Conservation (phyloP, 2,113 vertebrate genomes). For the Tor tambroides region DNA sequence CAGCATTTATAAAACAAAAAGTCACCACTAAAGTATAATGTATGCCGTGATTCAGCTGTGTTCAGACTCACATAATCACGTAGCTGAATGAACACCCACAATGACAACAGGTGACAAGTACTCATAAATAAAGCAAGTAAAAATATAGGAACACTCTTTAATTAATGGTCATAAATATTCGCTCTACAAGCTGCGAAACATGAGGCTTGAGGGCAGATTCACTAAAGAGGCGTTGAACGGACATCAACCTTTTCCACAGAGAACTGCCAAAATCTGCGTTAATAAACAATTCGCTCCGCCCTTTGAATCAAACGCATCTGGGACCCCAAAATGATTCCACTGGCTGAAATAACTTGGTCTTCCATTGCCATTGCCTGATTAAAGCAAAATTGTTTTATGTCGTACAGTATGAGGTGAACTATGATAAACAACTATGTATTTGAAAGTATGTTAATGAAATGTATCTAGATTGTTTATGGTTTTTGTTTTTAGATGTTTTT, state of each 20-base stretch:
- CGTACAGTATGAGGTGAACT: not conserved
- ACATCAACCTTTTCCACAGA: not conserved
- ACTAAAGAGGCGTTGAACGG: not conserved
- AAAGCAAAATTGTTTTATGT: not conserved
- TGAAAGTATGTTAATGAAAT: not conserved
- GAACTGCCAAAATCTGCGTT: not conserved
- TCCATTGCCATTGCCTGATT: too few species aligned
- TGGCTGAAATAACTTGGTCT: not conserved
- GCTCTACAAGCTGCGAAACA: not conserved
- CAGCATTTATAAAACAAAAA: slow-evolving; percentile 45
- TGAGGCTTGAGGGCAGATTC: not conserved
- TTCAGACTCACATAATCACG: not conserved
- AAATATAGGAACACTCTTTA: not conserved
- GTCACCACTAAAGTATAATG: slow-evolving; percentile 28
- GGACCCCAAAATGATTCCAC: too few species aligned
- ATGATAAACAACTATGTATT: not conserved
- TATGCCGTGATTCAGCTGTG: not conserved
- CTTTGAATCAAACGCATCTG: not conserved
- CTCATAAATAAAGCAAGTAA: not conserved
- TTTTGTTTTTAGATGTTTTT: too few species aligned
- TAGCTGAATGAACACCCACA: not conserved
- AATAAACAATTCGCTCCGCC: not conserved
- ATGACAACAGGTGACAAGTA: not conserved
- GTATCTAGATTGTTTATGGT: too few species aligned
- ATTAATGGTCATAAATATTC: not conserved